Conservation (phyloP, 2,113 vertebrate genomes). For the Syngnathus typhle region DNA sequence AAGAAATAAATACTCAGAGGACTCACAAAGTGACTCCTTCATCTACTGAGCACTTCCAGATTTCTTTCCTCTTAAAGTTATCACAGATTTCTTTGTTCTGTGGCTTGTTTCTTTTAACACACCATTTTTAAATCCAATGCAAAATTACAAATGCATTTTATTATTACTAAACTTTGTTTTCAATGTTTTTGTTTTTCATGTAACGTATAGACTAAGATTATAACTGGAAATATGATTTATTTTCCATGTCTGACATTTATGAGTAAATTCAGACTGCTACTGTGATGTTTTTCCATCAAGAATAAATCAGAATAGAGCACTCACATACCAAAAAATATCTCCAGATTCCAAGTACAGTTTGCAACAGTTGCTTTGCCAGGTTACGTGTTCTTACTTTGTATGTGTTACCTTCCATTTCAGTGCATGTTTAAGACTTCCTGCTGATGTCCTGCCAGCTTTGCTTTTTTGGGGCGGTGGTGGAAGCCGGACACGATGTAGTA, state of each 20-base stretch:
- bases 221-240: background rate
- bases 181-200: background rate
- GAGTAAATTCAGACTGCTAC: background rate
- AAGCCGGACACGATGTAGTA: too few relatives aligned
- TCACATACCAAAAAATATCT: background rate
- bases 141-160: conserved; percentile 8
- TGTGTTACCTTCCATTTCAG: background rate
- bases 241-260: background rate
- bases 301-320: background rate
- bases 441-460: conserved; percentile 1
- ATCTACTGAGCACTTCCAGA: conserved; percentile 63
- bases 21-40: conserved; percentile 62
- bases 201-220: background rate
- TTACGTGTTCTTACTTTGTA: background rate
- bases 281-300: background rate
- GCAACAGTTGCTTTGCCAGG: background rate
- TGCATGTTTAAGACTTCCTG: conserved; percentile 10
- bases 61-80: conserved; percentile 44
- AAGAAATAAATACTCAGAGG: conserved; percentile 60
- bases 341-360: background rate
- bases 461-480: too few relatives aligned
- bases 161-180: background rate
- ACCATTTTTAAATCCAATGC: conserved; percentile 2
- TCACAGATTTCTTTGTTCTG: conserved; percentile 28
- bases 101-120: conserved; percentile 26